Base-by-base conservation (phyloP, 2,797 vertebrate species). In the Acipenser ruthenus region DNA sequence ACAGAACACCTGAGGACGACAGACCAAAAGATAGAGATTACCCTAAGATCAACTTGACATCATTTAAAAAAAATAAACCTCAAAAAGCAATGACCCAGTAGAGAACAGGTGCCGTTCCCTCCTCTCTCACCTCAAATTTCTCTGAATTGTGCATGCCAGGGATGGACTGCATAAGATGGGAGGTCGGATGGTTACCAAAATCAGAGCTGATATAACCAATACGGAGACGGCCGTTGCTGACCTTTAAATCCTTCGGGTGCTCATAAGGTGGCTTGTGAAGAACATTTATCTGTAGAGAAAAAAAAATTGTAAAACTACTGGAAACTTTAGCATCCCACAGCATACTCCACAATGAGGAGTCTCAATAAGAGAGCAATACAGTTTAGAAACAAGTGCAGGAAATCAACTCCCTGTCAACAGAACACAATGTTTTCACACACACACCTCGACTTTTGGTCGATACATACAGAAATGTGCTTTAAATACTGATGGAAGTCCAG, bases 81-180 rank as follows among this genome's bases (percentile, higher is more conserved):
- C 55, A 3, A 56, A 56, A 56, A n/a, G 23, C 23, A 37, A 3
- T 37, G 23, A 37, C 23, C 23, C 2, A 37, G 23, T 37, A 37
- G 15, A 18, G 1, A 37, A 37, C 23, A 37, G 23, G 23, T 37
- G 23, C 23, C 4, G 23, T 37, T 37, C 37, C 23, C 23, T 37
- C 23, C 23, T 37, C 23, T 37, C 79, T 88, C 80, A 97, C 97
- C 91, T 99, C 97, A 77, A 99, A 99, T 80, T 97, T 98, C 75
- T 99, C 97, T 49, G 96, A 87, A 79, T 94, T 98, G 80, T 99
- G 97, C 97, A 99, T 99, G 80, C 97, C 97, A 73, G 96, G 97
- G 76, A 99, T 99, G 65, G 97, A 99, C 86, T 99, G 97, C 97
- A 99, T 99, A 69, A 99, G 88, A 77, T 99, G 97, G 8, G 97